Conservation (phyloP, 2,797 vertebrate species). For the Melanotaenia trifasciata region DNA sequence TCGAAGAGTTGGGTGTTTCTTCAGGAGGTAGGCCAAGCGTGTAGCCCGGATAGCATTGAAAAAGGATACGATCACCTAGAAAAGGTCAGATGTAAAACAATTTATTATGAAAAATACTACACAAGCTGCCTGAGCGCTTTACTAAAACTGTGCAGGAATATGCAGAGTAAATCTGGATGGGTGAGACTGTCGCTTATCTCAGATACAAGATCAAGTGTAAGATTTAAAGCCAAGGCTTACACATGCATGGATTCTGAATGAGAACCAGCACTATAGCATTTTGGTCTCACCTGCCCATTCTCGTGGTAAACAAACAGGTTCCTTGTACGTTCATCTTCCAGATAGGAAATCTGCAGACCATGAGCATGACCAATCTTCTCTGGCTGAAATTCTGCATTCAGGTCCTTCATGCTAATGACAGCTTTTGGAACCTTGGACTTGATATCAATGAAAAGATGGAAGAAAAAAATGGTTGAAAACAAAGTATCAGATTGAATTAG, state of each 20-base stretch:
- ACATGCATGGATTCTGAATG: neutral
- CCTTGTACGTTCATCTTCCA: constrained; percentile 81
- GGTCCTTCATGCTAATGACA: constrained; percentile 85
- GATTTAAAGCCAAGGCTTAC: neutral
- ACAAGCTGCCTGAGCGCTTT: neutral
- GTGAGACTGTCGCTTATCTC: neutral
- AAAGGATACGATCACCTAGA: constrained; percentile 88
- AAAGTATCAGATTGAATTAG: neutral
- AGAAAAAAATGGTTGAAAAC: neutral
- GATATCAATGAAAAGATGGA: constrained; percentile 7
- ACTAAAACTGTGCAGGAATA: neutral
- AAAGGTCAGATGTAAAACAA: constrained; percentile 14
- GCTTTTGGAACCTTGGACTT: constrained; percentile 88
- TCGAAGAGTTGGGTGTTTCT: constrained; percentile 79
- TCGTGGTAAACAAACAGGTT: constrained; percentile 94
- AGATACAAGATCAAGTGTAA: neutral
- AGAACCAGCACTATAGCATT: neutral
- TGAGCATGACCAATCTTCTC: constrained; percentile 88
- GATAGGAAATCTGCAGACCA: constrained; percentile 90
- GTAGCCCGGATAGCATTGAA: constrained; percentile 91
- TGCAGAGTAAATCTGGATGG: neutral
- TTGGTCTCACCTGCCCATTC: constrained; percentile 85
- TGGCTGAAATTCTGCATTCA: constrained; percentile 90
- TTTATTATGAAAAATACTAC: neutral
- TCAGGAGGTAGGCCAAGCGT: constrained; percentile 87